Evolutionary conservation across 2,113 vertebrate genomes (phyloP).

Genomic region (Percina caprodes): DNA sequence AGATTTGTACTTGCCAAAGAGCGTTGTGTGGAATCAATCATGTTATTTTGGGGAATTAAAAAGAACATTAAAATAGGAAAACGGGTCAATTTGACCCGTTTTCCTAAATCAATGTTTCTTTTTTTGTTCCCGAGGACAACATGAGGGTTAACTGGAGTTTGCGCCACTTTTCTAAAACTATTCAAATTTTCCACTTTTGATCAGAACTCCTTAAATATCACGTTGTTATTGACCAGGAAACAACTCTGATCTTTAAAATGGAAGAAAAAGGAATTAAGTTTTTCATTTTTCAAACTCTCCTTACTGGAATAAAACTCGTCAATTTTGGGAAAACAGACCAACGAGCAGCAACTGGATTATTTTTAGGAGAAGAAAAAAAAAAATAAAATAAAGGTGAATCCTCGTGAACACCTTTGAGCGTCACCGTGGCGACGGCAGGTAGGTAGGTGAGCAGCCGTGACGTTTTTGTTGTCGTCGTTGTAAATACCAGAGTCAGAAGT

Average conservation of each 20-base stretch:
- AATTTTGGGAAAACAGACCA: neutral
- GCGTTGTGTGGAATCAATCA: no score
- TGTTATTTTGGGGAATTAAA: no score
- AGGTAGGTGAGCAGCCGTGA: conserved; percentile 57
- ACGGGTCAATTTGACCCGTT: no score
- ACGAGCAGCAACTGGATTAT: neutral
- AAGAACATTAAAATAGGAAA: no score
- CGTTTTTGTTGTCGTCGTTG: conserved; percentile 31
- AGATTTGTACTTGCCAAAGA: no score
- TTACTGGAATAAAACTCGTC: conserved; percentile 30
- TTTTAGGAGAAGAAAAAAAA: neutral
- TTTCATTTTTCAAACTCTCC: no score
- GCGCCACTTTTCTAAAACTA: no score
- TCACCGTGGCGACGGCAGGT: neutral
- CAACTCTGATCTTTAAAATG: neutral
- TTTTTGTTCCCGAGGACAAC: no score
- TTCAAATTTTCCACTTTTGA: no score
- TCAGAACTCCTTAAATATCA: neutral
- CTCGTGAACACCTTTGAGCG: neutral
- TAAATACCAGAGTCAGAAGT: conserved; percentile 64
- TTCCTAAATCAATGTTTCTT: no score
- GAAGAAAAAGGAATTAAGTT: neutral
- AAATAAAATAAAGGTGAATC: conserved; percentile 15
- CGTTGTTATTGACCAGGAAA: neutral
- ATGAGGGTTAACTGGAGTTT: no score